A percentile compares a stretch with the other conserved stretches of the same genome.
phyloP scores from a whole-genome alignment of 2,888 invertebrate species.

The Scaptomyza parva region DNA sequence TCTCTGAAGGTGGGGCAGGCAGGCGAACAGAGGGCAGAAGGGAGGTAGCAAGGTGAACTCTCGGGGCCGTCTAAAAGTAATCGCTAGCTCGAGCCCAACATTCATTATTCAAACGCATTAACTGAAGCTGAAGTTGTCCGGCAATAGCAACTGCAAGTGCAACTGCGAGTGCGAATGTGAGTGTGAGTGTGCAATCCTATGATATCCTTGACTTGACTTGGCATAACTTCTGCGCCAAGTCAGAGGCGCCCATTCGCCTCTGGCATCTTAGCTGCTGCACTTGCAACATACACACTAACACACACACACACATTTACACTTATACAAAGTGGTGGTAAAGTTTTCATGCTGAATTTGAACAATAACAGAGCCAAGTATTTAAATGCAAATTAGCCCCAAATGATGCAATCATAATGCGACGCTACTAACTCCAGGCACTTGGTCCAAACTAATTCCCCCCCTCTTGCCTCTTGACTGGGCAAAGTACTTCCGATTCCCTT shows the following conservation, averaged over 20 bases:
- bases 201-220: constrained; percentile 80
- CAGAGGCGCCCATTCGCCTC: constrained; percentile 19
- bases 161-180: neutral
- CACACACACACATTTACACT: neutral
- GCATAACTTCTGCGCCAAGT: constrained; percentile 67
- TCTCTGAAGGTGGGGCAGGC: neutral
- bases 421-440: constrained; percentile 51
- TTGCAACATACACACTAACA: constrained; percentile 15
- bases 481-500: neutral
- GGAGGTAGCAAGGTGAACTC: constrained; percentile 61
- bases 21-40: too few relatives aligned
- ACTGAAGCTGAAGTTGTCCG: constrained; percentile 55
- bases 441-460: constrained; percentile 12
- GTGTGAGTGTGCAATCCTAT: constrained; percentile 63
- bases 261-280: constrained; percentile 10
- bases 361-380: constrained; percentile 78
- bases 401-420: constrained; percentile 79
- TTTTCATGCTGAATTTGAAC: constrained; percentile 70
- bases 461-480: neutral
- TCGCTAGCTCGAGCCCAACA: constrained; percentile 21
- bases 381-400: constrained; percentile 81
- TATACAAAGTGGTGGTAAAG: constrained; percentile 33
- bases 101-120: constrained; percentile 80
- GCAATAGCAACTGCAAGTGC: neutral
- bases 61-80: constrained; percentile 14